A percentile compares a stretch with the other conserved stretches of the same genome.
Conservation (phyloP, 2,797 vertebrate genomes). For the Triplophysa bombifrons region DNA sequence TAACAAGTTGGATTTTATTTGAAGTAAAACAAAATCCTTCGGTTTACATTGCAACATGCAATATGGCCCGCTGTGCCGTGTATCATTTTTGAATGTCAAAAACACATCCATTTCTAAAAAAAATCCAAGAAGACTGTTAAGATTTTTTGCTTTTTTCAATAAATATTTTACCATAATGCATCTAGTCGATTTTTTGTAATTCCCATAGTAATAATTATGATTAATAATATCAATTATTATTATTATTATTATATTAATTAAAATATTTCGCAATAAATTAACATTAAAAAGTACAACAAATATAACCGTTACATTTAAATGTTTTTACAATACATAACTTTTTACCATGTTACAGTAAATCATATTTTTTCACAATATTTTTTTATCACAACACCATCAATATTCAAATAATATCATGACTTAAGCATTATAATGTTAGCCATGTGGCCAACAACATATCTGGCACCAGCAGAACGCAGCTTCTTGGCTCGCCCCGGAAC, state of each 20-base stretch:
- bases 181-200: not conserved
- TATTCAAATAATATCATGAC: too few species aligned
- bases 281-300: too few species aligned
- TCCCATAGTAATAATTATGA: not conserved
- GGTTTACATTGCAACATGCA: not conserved
- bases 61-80: not conserved
- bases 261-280: too few species aligned
- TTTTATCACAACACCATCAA: too few species aligned
- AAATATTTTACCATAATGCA: too few species aligned
- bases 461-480: conserved; percentile 50
- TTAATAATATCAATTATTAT: too few species aligned
- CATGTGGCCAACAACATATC: conserved; percentile 52
- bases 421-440: not conserved
- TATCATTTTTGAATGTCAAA: not conserved
- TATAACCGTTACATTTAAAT: too few species aligned
- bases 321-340: too few species aligned
- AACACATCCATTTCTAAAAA: not conserved
- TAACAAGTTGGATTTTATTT: conserved; percentile 11
- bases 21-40: conserved; percentile 5
- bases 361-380: not conserved
- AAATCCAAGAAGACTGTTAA: too few species aligned
- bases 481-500: conserved; percentile 55
- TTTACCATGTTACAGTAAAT: too few species aligned
- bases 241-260: too few species aligned
- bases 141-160: too few species aligned